phyloP scores from a whole-genome alignment of 2,888 invertebrate genomes.

The Phengaris arion region DNA sequence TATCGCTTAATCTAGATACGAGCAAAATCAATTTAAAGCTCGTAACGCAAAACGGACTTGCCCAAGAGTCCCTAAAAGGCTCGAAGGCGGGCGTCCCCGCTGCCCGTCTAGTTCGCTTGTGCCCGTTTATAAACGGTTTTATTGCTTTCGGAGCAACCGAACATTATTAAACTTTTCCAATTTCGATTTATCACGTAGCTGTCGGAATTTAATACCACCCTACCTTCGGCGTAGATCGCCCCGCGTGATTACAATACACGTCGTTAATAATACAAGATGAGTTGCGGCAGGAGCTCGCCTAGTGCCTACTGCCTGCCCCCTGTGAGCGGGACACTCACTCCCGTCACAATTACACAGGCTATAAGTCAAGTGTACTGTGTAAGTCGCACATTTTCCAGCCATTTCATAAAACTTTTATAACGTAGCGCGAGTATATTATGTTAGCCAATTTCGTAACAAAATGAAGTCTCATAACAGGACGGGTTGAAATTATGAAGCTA shows the following conservation, averaged over 20 bases:
- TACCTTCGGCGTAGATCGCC: conserved; percentile 80
- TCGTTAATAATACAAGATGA: conserved; percentile 75
- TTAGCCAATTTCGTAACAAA: conserved; percentile 71
- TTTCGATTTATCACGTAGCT: conserved; percentile 81
- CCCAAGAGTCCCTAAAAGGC: conserved; percentile 77
- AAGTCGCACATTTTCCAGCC: conserved; percentile 31
- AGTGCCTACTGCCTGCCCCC: background rate
- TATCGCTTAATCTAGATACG: conserved; percentile 72
- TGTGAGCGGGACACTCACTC: conserved; percentile 14
- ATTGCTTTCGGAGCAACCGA: conserved; percentile 81
- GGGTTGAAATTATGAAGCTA: conserved; percentile 79
- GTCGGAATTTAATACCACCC: conserved; percentile 81
- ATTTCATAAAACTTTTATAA: conserved; percentile 38
- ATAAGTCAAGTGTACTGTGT: conserved; percentile 29
- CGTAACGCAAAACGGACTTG: conserved; percentile 65
- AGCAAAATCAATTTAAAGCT: conserved; percentile 71
- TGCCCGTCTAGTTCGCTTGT: conserved; percentile 76
- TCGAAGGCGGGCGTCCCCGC: conserved; percentile 74
- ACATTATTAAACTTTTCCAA: conserved; percentile 81
- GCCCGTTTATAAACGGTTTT: conserved; percentile 81
- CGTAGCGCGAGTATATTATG: conserved; percentile 48
- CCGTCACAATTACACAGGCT: conserved; percentile 33
- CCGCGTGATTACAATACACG: conserved; percentile 80
- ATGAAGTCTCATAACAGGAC: conserved; percentile 74
- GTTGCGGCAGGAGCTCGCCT: conserved; percentile 45